Evolutionary conservation across 2,888 invertebrate genomes (phyloP), one percentile per base, ranked within the genome.

Genomic region (Pollenia angustigena): DNA sequence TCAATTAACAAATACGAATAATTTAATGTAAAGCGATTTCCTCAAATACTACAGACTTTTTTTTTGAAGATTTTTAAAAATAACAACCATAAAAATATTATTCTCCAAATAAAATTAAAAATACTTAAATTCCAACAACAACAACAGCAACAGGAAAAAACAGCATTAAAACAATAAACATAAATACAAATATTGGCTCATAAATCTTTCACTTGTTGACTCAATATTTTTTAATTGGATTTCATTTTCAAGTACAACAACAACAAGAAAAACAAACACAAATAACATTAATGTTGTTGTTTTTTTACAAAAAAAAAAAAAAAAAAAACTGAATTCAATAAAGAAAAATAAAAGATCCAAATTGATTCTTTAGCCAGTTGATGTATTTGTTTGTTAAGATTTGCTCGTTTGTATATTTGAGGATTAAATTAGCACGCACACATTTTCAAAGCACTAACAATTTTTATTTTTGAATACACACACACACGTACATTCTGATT

Each of bases 131-230:
- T 23, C 42, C 11, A 56, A 52, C 23, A 66, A 56, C 62, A 66
- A 54, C 11, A 64, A 9, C n/a, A 58, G 48, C 56, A 72, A 23
- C 18, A 23, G 40, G 12, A n/a, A 58, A 48, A 58, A 72, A 23
- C 18, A 23, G 40, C 23, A 54, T 40, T 14, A 56, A 76, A 75
- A 83, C 2, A 60, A 83, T 48, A 64, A 83, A 83, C 81, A 76
- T 87, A 78, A 74, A 87, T 84, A 80, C 83, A 76, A 81, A 84
- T 87, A 87, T 84, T 87, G 81, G 66, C 86, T 90, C 91, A 91
- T 92, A 92, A 92, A 92, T 92, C 92, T 92, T 89, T 92, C 92
- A 92, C 86, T 90, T 88, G 89, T 90, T 90, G 89, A 90, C 89
- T 89, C 88, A 89, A 90, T 88, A 88, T 88, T 89, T 88, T 89